Base-by-base conservation (phyloP, 1,140 invertebrate species). In the Drosophila prosaltans region DNA sequence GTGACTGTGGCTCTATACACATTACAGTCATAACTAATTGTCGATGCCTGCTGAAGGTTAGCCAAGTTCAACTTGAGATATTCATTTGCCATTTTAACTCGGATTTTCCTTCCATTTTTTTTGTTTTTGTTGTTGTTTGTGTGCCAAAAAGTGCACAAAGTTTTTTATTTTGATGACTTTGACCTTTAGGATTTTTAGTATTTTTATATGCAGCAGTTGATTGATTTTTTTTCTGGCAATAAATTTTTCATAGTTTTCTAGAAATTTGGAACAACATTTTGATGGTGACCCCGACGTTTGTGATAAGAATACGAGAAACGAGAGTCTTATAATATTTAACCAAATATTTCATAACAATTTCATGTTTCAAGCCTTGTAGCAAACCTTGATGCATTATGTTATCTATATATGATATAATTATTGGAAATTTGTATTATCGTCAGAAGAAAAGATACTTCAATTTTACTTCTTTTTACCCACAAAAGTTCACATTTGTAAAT, bases 1-100 rank as follows among this genome's bases (percentile, higher is more conserved):
- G 32, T 39, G 57, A 32, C 21, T 40, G 32, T 5, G 45, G 45
- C 45, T 51, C 26, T 51, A 11, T 51, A 51, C 45, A 51, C 24
- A 51, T 51, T 39, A 40, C 57, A 59, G 57, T 59, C 57, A 40
- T 59, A 32, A 59, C 57, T 59, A 59, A 59, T 59, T 59, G 57
- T 39, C 39, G 32, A 36, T 39, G 32, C 26, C 55, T 58, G 32
- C 32, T 39, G 55, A 59, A 59, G 57, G 57, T 59, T 16, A 59
- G 36, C 8, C 28, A 24, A 24, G 45, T 51, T 51, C 45, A 51
- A 51, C 45, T 51, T 51, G 45, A 51, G 45, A 51, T 51, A 51
- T 26, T 51, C 9, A 51, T 51, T 51, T 51, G 45, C 45, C 45
- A 51, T 26, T 51, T 51, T 5, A 51, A 26, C 21, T 40, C 0